These are phyloP conservation scores for Zoanthus solanderi DNA, from an alignment of 92 coral and sea anemone species.

Conservation along the genomic window DNA sequence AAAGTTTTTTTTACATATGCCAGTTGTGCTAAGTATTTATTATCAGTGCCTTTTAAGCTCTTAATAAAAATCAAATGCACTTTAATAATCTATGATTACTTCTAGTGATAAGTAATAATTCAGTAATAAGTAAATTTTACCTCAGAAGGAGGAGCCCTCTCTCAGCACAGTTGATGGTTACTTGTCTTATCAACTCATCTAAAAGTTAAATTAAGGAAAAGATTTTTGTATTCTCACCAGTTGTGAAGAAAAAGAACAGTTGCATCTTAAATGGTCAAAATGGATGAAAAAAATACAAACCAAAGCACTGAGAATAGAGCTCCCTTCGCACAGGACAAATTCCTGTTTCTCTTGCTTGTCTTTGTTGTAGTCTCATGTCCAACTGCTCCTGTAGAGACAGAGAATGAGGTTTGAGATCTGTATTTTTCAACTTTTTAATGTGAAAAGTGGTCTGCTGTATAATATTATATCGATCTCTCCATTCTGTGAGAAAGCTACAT, in stretches of 20 bases:
- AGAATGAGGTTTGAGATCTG: neutral
- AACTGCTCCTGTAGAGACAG: slow-evolving; percentile 81
- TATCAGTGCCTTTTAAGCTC: no score
- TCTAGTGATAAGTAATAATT: neutral
- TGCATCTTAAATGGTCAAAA: neutral
- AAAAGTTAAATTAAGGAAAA: neutral
- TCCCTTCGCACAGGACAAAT: slow-evolving; percentile 97
- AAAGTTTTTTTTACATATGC: no score
- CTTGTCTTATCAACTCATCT: slow-evolving; percentile 99
- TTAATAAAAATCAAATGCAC: no score
- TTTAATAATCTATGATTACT: neutral
- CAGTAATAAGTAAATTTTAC: slow-evolving; percentile 26
- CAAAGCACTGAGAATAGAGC: slow-evolving; percentile 98
- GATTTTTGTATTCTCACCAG: neutral
- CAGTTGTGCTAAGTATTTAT: no score
- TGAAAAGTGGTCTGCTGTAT: no score
- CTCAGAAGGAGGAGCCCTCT: slow-evolving; percentile 96
- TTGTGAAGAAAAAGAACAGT: neutral
- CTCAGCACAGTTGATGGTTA: slow-evolving; percentile 99
- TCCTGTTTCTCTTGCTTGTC: slow-evolving; percentile 99
- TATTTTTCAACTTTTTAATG: no score
- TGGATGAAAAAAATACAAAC: slow-evolving; percentile 42
- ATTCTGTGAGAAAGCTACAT: no score
- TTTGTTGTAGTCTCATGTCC: slow-evolving; percentile 99
- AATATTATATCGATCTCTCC: no score